Evolutionary conservation across 2,888 invertebrate genomes (phyloP).

Genomic region (Neoaliturus tenellus): DNA sequence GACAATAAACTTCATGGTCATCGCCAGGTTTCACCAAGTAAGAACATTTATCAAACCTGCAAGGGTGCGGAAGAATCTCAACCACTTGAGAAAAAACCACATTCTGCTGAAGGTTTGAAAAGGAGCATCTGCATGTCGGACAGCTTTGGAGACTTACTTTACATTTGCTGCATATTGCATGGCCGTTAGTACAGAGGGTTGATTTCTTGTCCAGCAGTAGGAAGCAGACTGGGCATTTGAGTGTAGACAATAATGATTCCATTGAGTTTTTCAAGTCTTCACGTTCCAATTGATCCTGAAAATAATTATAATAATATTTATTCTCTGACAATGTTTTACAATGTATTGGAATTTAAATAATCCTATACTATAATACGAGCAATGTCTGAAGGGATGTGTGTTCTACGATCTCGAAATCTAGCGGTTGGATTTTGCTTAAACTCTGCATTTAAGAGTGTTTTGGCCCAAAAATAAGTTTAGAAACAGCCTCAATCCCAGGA

Average conservation of each 20-base stretch:
- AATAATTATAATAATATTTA: background rate
- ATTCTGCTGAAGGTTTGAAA: background rate
- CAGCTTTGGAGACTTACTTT: background rate
- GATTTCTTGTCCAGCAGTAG: background rate
- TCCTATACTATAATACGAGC: too few relatives aligned
- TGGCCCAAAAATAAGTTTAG: too few relatives aligned
- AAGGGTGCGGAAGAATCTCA: background rate
- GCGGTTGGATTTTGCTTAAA: too few relatives aligned
- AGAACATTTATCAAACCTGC: background rate
- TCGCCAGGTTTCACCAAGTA: background rate
- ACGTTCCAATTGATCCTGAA: background rate
- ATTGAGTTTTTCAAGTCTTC: background rate
- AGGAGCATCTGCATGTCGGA: background rate
- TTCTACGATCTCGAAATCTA: too few relatives aligned
- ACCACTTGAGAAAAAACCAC: background rate
- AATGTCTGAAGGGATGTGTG: too few relatives aligned
- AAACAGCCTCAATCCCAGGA: too few relatives aligned
- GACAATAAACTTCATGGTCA: background rate
- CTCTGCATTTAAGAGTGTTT: too few relatives aligned
- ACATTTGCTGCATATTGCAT: background rate
- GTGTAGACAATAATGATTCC: background rate
- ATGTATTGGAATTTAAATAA: too few relatives aligned
- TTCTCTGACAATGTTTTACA: too few relatives aligned
- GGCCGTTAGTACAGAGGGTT: background rate
- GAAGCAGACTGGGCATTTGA: slow-evolving; percentile 1